These are phyloP conservation scores for Oriolus oriolus DNA, from an alignment of 2,113 vertebrate genomes.

Conservation along the genomic window DNA sequence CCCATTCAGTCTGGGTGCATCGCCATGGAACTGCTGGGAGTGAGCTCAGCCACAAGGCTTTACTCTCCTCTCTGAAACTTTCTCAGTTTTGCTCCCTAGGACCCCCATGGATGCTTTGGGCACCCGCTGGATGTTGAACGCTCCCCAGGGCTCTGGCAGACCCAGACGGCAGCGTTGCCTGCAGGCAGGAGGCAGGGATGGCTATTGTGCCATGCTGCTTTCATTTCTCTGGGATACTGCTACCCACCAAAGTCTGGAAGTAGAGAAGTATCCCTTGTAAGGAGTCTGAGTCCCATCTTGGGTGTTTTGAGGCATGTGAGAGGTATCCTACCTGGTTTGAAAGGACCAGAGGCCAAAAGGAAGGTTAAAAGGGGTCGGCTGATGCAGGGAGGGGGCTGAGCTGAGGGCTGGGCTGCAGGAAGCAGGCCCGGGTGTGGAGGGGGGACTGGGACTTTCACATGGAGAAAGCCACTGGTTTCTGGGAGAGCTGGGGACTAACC, in stretches of 20 bases:
- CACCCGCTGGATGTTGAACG: fast-evolving
- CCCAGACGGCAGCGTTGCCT: fast-evolving
- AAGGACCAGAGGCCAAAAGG: not conserved
- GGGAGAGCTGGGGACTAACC: not conserved
- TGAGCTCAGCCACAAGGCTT: not conserved
- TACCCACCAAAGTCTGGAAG: not conserved
- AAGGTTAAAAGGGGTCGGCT: fast-evolving
- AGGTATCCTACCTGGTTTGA: not conserved
- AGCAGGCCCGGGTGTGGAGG: not conserved
- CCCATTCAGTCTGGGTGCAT: not conserved
- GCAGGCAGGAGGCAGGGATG: fast-evolving
- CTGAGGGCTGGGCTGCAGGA: not conserved
- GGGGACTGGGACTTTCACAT: not conserved
- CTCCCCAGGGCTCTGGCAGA: not conserved
- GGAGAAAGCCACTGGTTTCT: not conserved
- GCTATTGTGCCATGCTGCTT: not conserved
- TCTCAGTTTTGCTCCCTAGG: not conserved
- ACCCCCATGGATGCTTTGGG: not conserved
- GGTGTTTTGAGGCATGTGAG: not conserved
- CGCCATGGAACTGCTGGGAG: not conserved
- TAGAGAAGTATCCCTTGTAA: not conserved
- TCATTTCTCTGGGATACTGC: not conserved
- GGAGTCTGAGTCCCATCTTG: not conserved
- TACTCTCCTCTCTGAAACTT: not conserved
- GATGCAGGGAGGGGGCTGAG: not conserved